phyloP scores from a whole-genome alignment of 2,797 vertebrate genomes.

The Gorsachius magnificus region DNA sequence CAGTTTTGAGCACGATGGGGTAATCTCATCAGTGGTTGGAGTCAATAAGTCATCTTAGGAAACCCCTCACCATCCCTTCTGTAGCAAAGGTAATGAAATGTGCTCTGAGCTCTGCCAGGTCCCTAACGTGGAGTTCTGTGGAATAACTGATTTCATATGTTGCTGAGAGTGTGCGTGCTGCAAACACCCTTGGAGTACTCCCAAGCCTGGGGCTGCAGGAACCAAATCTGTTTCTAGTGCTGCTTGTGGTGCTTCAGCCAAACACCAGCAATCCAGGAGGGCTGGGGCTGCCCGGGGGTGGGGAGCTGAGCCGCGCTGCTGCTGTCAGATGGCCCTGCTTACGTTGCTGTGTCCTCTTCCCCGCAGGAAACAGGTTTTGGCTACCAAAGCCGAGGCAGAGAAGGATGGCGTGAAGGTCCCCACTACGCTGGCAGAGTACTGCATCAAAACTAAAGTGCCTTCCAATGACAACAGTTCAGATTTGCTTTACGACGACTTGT shows the following conservation, averaged over 20 bases:
- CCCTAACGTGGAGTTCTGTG: rapidly evolving
- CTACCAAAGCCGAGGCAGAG: constrained; percentile 94
- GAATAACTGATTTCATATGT: background rate
- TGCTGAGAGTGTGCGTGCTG: background rate
- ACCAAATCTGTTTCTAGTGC: background rate
- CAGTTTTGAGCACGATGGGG: background rate
- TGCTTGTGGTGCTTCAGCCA: background rate
- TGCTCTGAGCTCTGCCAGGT: background rate
- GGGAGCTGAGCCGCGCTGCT: rapidly evolving
- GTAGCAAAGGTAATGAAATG: no score
- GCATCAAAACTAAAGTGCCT: constrained; percentile 98
- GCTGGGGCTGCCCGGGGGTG: background rate
- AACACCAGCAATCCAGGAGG: background rate
- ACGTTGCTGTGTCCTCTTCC: background rate
- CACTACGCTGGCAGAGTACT: constrained; percentile 96
- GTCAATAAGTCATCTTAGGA: background rate
- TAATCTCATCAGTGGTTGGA: background rate
- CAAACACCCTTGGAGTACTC: background rate
- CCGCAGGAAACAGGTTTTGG: constrained; percentile 93
- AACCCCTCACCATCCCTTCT: background rate
- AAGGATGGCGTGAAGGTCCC: constrained; percentile 96
- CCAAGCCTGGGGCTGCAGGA: background rate
- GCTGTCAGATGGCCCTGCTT: rapidly evolving
- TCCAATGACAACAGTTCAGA: constrained; percentile 98
- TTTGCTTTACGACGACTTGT: constrained; percentile 97